Evolutionary conservation across 2,113 vertebrate species (phyloP).

Genomic region (Tor tambroides): DNA sequence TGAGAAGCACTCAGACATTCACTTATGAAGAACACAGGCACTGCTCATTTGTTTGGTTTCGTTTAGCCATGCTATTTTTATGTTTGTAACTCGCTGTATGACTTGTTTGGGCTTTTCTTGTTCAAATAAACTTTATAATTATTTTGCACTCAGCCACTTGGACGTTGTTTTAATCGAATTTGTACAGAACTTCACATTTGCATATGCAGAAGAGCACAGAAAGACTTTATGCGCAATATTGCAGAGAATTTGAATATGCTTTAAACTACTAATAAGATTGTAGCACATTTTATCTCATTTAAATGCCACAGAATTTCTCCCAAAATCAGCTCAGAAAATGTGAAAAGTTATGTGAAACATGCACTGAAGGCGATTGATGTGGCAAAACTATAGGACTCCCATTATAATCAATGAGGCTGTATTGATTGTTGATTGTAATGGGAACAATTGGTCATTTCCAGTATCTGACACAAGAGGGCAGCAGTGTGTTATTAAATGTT

Average conservation of each 20-base stretch:
- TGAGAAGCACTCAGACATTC: background rate
- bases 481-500: background rate
- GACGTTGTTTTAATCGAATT: background rate
- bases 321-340: background rate
- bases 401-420: background rate
- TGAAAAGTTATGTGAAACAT: background rate
- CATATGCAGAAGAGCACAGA: background rate
- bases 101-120: background rate
- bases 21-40: conserved; percentile 11
- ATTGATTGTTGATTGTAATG: background rate
- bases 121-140: conserved; percentile 47
- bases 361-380: background rate
- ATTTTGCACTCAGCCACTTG: conserved; percentile 31
- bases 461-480: conserved; percentile 26
- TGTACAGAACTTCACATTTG: background rate
- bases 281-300: background rate
- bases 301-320: background rate
- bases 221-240: too few relatives aligned
- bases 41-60: background rate
- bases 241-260: too few relatives aligned
- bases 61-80: background rate
- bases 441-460: background rate
- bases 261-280: background rate
- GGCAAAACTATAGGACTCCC: background rate
- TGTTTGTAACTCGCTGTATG: conserved; percentile 40